Evolutionary conservation across 2,797 vertebrate species (phyloP).

Genomic region (Helarctos malayanus): DNA sequence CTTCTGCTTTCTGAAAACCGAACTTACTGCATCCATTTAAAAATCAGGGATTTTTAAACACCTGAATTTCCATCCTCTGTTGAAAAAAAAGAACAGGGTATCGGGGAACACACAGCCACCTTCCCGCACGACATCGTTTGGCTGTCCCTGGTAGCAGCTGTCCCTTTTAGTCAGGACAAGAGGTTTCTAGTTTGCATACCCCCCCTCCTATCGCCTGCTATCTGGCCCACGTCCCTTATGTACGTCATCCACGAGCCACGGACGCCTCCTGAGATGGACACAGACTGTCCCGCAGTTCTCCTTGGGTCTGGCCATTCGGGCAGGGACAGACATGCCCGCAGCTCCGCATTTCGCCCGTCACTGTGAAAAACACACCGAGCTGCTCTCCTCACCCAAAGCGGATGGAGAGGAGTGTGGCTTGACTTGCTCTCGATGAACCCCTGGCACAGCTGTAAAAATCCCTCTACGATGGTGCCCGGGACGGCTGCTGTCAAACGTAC

Average conservation of each 20-base stretch:
- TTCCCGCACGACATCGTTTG: too few species aligned
- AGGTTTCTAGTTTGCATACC: neutral
- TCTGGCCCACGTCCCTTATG: neutral
- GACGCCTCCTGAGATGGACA: neutral
- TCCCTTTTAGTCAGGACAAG: neutral
- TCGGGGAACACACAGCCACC: neutral
- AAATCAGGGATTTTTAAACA: neutral
- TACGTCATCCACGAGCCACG: neutral
- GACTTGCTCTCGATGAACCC: neutral
- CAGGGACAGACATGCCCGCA: neutral
- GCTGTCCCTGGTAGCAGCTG: neutral
- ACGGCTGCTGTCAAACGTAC: neutral
- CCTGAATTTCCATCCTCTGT: neutral
- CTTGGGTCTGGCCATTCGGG: neutral
- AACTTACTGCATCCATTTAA: neutral
- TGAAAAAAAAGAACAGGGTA: neutral
- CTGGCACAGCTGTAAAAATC: neutral
- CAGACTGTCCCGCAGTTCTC: neutral
- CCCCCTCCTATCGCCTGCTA: neutral
- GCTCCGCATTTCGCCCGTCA: neutral
- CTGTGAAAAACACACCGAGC: neutral
- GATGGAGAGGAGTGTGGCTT: neutral
- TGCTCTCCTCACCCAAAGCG: neutral
- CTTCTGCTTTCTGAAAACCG: neutral
- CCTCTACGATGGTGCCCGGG: neutral